Conservation (phyloP, 2,113 vertebrate genomes). For the Notothenia coriiceps region DNA sequence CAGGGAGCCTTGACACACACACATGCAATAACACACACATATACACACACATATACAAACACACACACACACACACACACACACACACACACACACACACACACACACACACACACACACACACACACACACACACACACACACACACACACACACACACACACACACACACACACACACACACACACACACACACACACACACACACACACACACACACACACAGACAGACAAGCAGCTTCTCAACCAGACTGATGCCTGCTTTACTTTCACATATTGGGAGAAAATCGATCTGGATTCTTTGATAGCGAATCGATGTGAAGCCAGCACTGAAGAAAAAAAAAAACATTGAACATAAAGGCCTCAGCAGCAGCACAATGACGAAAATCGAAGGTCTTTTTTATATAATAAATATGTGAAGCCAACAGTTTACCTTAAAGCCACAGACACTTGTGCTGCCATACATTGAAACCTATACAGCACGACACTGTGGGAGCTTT, state of each 20-base stretch:
- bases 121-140: constrained; percentile 23
- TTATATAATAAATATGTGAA: constrained; percentile 37
- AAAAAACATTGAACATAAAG: constrained; percentile 12
- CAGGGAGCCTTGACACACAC: constrained; percentile 84
- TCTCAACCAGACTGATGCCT: constrained; percentile 57
- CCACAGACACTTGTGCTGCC: constrained; percentile 25
- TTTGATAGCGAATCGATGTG: constrained; percentile 75
- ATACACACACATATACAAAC: constrained; percentile 28
- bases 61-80: constrained; percentile 16
- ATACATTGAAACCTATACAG: constrained; percentile 28
- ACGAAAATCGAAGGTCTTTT: constrained; percentile 44
- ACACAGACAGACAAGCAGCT: constrained; percentile 33
- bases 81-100: constrained; percentile 22
- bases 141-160: constrained; percentile 24
- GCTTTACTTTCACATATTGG: constrained; percentile 88
- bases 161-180: constrained; percentile 30
- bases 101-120: constrained; percentile 30
- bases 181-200: too few relatives aligned
- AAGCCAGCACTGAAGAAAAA: constrained; percentile 65
- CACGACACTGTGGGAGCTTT: constrained; percentile 62
- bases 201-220: constrained; percentile 23
- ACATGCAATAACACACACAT: neutral
- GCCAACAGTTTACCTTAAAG: constrained; percentile 57
- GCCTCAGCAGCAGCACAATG: constrained; percentile 44
- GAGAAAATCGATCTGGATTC: constrained; percentile 81